These are phyloP conservation scores for Epirrita christyi DNA, from an alignment of 2,888 invertebrate species.

Conservation along the genomic window DNA sequence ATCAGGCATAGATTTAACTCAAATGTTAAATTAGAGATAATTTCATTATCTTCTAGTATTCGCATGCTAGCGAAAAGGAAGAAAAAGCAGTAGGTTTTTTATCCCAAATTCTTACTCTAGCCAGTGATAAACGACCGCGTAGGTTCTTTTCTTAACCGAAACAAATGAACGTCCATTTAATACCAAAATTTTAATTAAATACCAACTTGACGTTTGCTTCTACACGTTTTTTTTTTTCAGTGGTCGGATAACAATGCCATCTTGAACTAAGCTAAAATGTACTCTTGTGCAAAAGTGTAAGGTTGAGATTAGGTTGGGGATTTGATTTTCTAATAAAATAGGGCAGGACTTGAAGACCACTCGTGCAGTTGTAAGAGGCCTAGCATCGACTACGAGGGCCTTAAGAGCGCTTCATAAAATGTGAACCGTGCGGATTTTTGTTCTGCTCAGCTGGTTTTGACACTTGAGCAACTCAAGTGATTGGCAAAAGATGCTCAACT, in stretches of 20 bases:
- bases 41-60: too few relatives aligned
- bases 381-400: conserved; percentile 27
- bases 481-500: conserved; percentile 25
- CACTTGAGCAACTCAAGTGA: conserved; percentile 34
- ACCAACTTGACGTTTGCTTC: conserved; percentile 30
- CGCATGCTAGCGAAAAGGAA: too few relatives aligned
- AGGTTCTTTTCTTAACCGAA: conserved; percentile 4
- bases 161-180: conserved; percentile 18
- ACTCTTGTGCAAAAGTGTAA: conserved; percentile 33
- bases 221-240: conserved; percentile 35
- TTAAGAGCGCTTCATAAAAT: conserved; percentile 53
- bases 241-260: conserved; percentile 40
- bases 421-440: conserved; percentile 58
- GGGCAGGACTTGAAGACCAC: conserved; percentile 53
- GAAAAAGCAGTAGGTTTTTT: too few relatives aligned
- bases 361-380: conserved; percentile 45
- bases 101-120: too few relatives aligned
- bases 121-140: not conserved
- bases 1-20: too few relatives aligned
- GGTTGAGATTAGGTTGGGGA: conserved; percentile 40
- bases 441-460: conserved; percentile 41
- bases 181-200: conserved; percentile 40
- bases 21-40: too few relatives aligned
- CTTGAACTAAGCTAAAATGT: conserved; percentile 24
- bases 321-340: conserved; percentile 54